Conservation (phyloP, 2,797 vertebrate species). For the Pangasius mekongensis region DNA sequence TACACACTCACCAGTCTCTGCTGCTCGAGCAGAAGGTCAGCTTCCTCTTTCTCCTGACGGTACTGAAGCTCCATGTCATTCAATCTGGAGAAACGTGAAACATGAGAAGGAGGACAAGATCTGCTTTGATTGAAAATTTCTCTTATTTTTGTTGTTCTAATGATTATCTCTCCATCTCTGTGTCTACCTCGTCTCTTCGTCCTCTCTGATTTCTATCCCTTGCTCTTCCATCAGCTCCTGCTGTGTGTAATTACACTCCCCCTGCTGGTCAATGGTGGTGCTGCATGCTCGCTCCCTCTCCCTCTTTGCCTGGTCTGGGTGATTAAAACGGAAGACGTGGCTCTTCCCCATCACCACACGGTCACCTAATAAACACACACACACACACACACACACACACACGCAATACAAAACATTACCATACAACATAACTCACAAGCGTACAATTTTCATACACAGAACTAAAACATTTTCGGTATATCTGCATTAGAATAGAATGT, state of each 20-base stretch:
- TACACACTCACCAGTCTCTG: conserved; percentile 81
- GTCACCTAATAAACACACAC: conserved; percentile 71
- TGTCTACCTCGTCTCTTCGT: neutral
- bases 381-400: neutral
- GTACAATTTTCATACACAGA: neutral
- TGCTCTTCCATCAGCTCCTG: conserved; percentile 87
- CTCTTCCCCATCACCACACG: conserved; percentile 91
- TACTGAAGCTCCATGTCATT: conserved; percentile 89
- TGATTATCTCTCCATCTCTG: neutral
- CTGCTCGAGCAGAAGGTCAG: conserved; percentile 86
- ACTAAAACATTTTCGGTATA: neutral
- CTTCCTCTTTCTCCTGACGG: conserved; percentile 87
- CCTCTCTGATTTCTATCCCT: conserved; percentile 67
- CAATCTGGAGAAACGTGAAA: conserved; percentile 67
- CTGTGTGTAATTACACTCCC: conserved; percentile 60
- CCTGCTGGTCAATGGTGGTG: conserved; percentile 73
- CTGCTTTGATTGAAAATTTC: neutral
- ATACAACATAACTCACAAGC: neutral
- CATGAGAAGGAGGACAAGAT: neutral
- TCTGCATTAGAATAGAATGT: neutral
- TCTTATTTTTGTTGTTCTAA: neutral
- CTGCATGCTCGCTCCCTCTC: conserved; percentile 85
- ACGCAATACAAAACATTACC: neutral
- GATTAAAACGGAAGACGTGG: conserved; percentile 90
- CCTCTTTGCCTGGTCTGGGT: conserved; percentile 86